Base-by-base conservation (phyloP, 2,888 invertebrate species). In the Caenorhabditis doughertyi region DNA sequence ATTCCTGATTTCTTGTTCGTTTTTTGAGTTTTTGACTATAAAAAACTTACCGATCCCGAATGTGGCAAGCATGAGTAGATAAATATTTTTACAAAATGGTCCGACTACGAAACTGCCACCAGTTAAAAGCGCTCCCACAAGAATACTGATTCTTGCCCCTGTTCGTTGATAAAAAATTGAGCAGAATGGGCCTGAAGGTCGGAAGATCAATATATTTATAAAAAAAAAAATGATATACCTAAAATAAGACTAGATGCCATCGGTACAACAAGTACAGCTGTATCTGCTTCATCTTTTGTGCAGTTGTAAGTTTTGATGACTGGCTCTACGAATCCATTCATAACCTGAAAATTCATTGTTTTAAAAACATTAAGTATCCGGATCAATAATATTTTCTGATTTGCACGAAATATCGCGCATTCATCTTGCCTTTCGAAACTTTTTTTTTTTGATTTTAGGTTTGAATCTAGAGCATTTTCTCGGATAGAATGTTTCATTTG, bases 321-420 rank as follows among this genome's bases (percentile, higher is more conserved):
- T 2, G 79, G 85, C 3, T 76, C 79, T 9, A 85, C 86, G 65
- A 87, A 87, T 9, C 81, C 83, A 51, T 87, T 87, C 86, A 87
- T 84, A 5, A 85, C 81, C 87, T 87, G 47, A 64, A 84, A 53
- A 58, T 47, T 39, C 9, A 39, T 4, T 60, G 9, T 9, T 35
- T 21, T 32, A 4, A 7, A 32, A 7, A 32, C 4, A 7, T 32
- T 9, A 32, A 32, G 32, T 7, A 32, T 32, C 32, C 32, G 9
- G 32, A 32, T 32, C 9, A 7, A 32, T 7, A 32, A 32, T 32
- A 9, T 7, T 32, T 32, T 32, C 32, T 32, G 32, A 32, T 39
- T 39, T n/a, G n/a, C n/a, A n/a, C n/a, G n/a, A n/a, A n/a, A n/a
- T n/a, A n/a, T n/a, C n/a, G n/a, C n/a, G n/a, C n/a, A n/a, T n/a